phyloP scores from a whole-genome alignment of 30 jellyfish, hydroid and myxozoan species.

The Sanderia malayensis region DNA sequence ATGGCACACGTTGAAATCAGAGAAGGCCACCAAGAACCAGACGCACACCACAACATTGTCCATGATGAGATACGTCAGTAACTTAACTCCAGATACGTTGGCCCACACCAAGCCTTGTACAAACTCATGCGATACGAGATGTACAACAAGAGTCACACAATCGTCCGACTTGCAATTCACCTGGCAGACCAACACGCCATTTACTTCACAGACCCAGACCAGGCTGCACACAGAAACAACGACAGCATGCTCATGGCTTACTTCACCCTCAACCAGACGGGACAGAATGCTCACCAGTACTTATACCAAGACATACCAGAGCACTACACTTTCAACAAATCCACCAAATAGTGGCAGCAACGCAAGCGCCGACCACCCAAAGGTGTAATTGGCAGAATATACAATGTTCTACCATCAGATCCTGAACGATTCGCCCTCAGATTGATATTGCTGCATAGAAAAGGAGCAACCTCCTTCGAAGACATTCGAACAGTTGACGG shows the following conservation, averaged over 20 bases:
- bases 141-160: constrained; percentile 61
- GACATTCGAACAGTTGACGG: constrained; percentile 63
- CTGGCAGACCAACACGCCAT: constrained; percentile 51
- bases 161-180: constrained; percentile 61
- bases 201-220: constrained; percentile 41
- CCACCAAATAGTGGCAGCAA: constrained; percentile 33
- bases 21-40: constrained; percentile 2
- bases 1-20: constrained; percentile 58
- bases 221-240: constrained; percentile 20
- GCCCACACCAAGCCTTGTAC: constrained; percentile 54
- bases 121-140: constrained; percentile 19
- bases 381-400: constrained; percentile 8
- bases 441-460: constrained; percentile 30
- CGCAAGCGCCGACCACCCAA: constrained; percentile 1
- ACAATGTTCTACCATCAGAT: constrained; percentile 31
- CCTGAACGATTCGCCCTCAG: constrained; percentile 17
- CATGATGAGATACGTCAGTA: constrained; percentile 63
- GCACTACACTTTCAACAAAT: constrained; percentile 37
- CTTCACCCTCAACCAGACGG: constrained; percentile 40
- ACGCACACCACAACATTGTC: constrained; percentile 5
- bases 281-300: constrained; percentile 40
- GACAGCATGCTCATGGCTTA: constrained; percentile 50
- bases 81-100: constrained; percentile 50
- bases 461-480: constrained; percentile 68
- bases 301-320: constrained; percentile 65